A percentile compares a stretch with the other conserved stretches of the same genome.
phyloP scores from a whole-genome alignment of 2,113 vertebrate species.

The Morone saxatilis region DNA sequence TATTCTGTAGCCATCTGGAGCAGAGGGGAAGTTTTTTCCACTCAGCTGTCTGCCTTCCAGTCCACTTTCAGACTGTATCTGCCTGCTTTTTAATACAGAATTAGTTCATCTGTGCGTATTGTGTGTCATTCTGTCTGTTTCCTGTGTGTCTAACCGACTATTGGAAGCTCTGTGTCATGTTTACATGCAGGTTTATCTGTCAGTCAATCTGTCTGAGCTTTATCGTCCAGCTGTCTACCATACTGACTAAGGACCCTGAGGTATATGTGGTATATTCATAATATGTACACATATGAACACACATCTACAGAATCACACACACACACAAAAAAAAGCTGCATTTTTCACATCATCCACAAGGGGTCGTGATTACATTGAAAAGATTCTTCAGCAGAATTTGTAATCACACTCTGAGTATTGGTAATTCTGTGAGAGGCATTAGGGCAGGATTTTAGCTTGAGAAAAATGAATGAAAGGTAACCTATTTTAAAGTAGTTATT shows the following conservation, averaged over 20 bases:
- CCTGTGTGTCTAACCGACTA: not conserved
- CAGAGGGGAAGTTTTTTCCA: constrained; percentile 45
- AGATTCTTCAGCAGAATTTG: not conserved
- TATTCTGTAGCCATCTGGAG: constrained; percentile 79
- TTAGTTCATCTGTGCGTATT: constrained; percentile 21
- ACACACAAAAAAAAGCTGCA: not conserved
- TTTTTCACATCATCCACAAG: constrained; percentile 65
- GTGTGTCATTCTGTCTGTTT: not conserved
- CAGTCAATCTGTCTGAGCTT: constrained; percentile 13
- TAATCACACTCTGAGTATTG: not conserved
- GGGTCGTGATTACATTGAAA: constrained; percentile 51
- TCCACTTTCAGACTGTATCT: constrained; percentile 17
- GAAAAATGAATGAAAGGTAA: not conserved
- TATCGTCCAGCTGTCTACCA: constrained; percentile 27
- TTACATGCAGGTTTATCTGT: not conserved
- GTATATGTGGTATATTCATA: constrained; percentile 21
- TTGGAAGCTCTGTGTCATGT: constrained; percentile 16
- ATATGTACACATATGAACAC: not conserved
- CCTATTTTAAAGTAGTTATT: not conserved
- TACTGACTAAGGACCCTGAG: constrained; percentile 36
- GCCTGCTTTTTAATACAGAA: constrained; percentile 1
- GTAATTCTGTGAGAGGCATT: not conserved
- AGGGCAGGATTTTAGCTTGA: not conserved
- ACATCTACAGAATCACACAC: not conserved
- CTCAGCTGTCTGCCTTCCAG: constrained; percentile 25